Evolutionary conservation across 2,888 invertebrate genomes (phyloP).

Genomic region (Leucophora obtusa): DNA sequence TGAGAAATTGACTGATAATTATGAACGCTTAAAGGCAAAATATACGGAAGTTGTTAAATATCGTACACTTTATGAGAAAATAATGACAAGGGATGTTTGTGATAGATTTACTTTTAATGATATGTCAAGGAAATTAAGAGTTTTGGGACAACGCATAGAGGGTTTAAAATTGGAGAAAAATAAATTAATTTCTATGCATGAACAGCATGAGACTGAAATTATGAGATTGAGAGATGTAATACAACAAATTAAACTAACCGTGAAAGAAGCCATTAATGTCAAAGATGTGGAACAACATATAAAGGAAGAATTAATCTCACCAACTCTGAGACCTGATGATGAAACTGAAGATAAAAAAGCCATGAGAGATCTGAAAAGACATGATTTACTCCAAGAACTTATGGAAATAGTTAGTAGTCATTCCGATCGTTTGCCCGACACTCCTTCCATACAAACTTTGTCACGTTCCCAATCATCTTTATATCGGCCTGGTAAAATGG

Average conservation of each 20-base stretch:
- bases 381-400: constrained; percentile 81
- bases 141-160: constrained; percentile 77
- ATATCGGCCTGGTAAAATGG: constrained; percentile 84
- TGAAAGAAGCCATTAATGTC: constrained; percentile 80
- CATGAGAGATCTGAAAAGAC: constrained; percentile 80
- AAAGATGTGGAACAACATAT: constrained; percentile 68
- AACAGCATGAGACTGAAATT: constrained; percentile 80
- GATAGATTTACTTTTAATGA: constrained; percentile 78
- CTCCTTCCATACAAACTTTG: constrained; percentile 76
- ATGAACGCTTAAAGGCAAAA: constrained; percentile 80
- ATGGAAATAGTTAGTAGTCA: constrained; percentile 74
- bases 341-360: constrained; percentile 56
- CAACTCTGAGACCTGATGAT: neutral
- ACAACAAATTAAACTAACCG: constrained; percentile 82
- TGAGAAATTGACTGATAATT: constrained; percentile 81
- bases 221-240: constrained; percentile 81
- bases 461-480: constrained; percentile 75
- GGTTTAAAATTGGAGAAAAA: constrained; percentile 71
- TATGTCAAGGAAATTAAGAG: constrained; percentile 79
- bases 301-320: constrained; percentile 79
- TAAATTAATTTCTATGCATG: constrained; percentile 73
- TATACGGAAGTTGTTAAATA: constrained; percentile 78
- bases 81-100: constrained; percentile 78
- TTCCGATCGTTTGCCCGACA: constrained; percentile 68
- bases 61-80: constrained; percentile 75